Conservation (phyloP, 1,140 invertebrate species). For the Manduca sexta region DNA sequence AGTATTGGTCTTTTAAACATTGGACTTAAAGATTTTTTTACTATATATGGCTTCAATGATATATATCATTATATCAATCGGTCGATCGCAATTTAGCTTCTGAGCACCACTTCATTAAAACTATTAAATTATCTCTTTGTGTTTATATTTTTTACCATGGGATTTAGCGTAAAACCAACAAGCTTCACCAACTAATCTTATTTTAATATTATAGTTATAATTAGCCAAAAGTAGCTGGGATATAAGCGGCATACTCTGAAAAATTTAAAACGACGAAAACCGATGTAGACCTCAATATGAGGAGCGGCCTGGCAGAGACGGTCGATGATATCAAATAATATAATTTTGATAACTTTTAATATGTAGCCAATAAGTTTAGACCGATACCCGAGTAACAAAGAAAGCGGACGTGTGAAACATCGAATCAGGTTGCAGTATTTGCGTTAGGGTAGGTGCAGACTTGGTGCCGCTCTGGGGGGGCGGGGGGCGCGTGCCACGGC, state of each 20-base stretch:
- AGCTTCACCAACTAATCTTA: background rate
- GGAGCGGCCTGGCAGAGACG: no score
- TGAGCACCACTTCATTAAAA: no score
- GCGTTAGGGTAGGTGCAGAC: slow-evolving; percentile 3
- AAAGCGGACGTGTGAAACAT: slow-evolving; percentile 26
- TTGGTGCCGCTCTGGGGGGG: slow-evolving; percentile 6
- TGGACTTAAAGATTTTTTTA: no score
- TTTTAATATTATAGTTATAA: background rate
- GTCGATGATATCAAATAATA: background rate
- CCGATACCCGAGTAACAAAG: slow-evolving; percentile 12
- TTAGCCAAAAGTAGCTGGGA: background rate
- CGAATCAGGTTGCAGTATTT: slow-evolving; percentile 9
- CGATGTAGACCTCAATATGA: background rate
- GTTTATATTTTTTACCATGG: no score
- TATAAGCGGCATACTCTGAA: background rate
- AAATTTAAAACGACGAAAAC: background rate
- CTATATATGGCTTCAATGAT: no score
- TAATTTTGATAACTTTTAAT: background rate
- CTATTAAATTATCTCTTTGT: no score
- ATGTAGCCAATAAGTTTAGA: background rate
- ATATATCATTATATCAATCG: no score
- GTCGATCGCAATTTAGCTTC: no score
- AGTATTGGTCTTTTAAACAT: no score
- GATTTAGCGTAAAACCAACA: no score
- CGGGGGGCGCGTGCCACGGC: slow-evolving; percentile 4